A percentile compares a stretch with the other conserved stretches of the same genome.
phyloP scores from a whole-genome alignment of 2,113 vertebrate genomes.

The Colistium nudipinnis region DNA sequence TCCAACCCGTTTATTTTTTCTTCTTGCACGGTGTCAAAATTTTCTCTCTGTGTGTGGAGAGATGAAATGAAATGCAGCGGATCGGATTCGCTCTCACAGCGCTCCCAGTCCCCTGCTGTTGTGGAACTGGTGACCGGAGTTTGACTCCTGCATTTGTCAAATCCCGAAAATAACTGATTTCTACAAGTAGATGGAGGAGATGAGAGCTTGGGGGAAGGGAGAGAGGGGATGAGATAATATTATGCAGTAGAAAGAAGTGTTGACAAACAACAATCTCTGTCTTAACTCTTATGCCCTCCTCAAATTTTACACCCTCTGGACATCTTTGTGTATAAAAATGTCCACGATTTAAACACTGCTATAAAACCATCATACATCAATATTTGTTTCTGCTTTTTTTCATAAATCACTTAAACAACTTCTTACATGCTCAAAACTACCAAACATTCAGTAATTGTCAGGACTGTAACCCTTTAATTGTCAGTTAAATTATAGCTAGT shows the following conservation, averaged over 20 bases:
- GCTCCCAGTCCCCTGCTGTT: slow-evolving; percentile 53
- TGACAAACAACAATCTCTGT: background rate
- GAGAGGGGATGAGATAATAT: background rate
- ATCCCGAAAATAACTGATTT: slow-evolving; percentile 66
- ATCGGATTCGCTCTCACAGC: slow-evolving; percentile 52
- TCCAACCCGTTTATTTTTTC: slow-evolving; percentile 21
- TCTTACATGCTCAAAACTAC: too few relatives aligned
- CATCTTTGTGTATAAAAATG: too few relatives aligned
- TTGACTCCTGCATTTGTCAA: slow-evolving; percentile 77
- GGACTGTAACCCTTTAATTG: too few relatives aligned
- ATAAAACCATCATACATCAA: too few relatives aligned
- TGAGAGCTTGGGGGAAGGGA: slow-evolving; percentile 3
- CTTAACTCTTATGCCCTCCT: too few relatives aligned
- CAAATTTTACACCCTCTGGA: too few relatives aligned
- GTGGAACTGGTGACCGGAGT: slow-evolving; percentile 72
- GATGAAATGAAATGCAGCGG: slow-evolving; percentile 74
- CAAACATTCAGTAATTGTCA: too few relatives aligned
- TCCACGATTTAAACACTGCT: too few relatives aligned
- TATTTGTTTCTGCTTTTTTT: too few relatives aligned
- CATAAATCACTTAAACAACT: too few relatives aligned
- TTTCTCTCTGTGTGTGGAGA: slow-evolving; percentile 36
- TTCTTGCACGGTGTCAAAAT: slow-evolving; percentile 55
- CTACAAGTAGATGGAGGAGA: slow-evolving; percentile 30
- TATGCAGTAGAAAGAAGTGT: background rate
- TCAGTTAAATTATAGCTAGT: too few relatives aligned